A percentile compares a stretch with the other conserved stretches of the same genome.
phyloP scores from a whole-genome alignment of 2,113 vertebrate species.

The Oncorhynchus clarkii region DNA sequence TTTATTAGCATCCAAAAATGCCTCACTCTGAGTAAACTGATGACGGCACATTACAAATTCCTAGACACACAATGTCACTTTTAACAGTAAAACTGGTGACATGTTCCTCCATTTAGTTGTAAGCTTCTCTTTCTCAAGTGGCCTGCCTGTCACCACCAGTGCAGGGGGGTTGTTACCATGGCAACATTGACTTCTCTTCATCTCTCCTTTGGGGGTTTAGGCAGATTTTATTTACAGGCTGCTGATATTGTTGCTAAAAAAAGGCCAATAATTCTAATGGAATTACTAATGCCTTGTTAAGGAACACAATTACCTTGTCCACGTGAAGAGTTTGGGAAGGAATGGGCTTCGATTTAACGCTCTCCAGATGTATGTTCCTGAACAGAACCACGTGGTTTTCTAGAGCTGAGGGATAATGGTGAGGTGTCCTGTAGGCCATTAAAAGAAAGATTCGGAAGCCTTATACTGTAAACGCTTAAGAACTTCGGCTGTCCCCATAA shows the following conservation, averaged over 20 bases:
- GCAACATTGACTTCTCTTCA: slow-evolving; percentile 24
- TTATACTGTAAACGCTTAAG: background rate
- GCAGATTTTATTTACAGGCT: background rate
- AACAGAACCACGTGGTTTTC: background rate
- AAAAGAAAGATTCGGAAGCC: too few relatives aligned
- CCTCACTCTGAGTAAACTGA: background rate
- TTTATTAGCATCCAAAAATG: background rate
- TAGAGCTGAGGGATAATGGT: background rate
- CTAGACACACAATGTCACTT: slow-evolving; percentile 11
- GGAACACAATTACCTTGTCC: background rate
- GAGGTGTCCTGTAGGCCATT: background rate
- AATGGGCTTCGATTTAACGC: background rate
- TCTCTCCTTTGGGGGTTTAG: background rate
- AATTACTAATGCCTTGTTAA: background rate
- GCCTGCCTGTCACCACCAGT: background rate
- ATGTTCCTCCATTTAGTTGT: slow-evolving; percentile 15
- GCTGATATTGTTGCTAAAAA: background rate
- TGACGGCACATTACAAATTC: background rate
- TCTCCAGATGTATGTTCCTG: background rate
- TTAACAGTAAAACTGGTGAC: slow-evolving; percentile 6
- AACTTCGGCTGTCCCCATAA: too few relatives aligned
- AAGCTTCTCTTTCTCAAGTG: slow-evolving; percentile 9
- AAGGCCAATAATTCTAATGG: background rate
- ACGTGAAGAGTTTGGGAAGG: background rate
- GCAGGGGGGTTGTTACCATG: slow-evolving; percentile 4